These are phyloP conservation scores for Thumatha senex DNA, from an alignment of 2,888 invertebrate genomes.

Conservation along the genomic window DNA sequence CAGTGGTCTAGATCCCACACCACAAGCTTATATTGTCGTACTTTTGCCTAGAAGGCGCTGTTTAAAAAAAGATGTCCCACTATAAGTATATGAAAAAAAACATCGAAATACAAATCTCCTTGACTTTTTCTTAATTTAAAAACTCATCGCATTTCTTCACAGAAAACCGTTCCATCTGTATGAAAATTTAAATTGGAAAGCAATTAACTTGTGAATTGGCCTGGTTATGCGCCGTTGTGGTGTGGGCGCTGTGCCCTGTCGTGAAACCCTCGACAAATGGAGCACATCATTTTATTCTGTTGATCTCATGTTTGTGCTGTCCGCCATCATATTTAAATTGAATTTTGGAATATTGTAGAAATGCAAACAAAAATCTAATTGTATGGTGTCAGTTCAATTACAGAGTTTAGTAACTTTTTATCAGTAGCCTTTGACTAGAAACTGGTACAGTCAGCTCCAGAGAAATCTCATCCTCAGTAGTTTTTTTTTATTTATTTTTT, in stretches of 20 bases:
- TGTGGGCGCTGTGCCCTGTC: slow-evolving; percentile 36
- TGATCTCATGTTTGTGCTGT: slow-evolving; percentile 77
- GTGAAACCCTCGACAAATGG: slow-evolving; percentile 68
- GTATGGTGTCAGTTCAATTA: slow-evolving; percentile 49
- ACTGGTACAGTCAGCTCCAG: too few species aligned
- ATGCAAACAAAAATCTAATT: slow-evolving; percentile 66
- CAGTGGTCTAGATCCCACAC: too few species aligned
- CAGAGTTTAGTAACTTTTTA: too few species aligned
- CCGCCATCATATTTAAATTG: slow-evolving; percentile 80
- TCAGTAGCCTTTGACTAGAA: too few species aligned
- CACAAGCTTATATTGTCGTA: too few species aligned
- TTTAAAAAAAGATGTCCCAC: too few species aligned
- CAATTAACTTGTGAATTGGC: slow-evolving; percentile 74
- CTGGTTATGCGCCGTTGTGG: slow-evolving; percentile 40
- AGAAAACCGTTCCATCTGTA: slow-evolving; percentile 41
- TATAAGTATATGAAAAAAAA: too few species aligned
- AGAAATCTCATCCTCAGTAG: too few species aligned
- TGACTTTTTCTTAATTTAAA: too few species aligned
- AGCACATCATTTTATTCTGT: slow-evolving; percentile 76
- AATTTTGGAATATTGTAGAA: slow-evolving; percentile 69
- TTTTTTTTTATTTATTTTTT: too few species aligned
- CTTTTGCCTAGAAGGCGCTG: too few species aligned
- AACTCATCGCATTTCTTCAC: slow-evolving; percentile 12
- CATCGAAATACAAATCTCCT: too few species aligned
- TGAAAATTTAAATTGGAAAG: slow-evolving; percentile 72